Base-by-base conservation (phyloP, 1,140 invertebrate species). In the Laupala kohalensis region DNA sequence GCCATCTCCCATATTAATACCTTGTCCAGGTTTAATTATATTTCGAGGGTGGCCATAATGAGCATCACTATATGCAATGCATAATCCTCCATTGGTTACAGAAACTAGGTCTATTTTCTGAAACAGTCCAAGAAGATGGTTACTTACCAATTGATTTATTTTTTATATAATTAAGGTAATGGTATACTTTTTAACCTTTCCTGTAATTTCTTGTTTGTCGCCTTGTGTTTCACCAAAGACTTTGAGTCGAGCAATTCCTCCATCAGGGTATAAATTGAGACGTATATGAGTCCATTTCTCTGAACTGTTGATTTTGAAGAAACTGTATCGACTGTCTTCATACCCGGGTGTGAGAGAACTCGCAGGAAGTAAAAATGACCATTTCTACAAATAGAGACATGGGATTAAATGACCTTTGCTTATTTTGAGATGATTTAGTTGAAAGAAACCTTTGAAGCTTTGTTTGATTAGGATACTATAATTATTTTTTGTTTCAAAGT, bases 11-110 rank as follows among this genome's bases (percentile, higher is more conserved):
- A 89, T 89, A 65, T 80, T 82, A 3, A 79, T 74, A 5, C 83
- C 81, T 74, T 80, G 81, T 9, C 80, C 81, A 3, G 83, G 82
- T 66, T 83, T 83, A 66, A 89, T 86, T 53, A 89, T 78, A 75
- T 88, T 88, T 24, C 83, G 80, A 0, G 88, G 87, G 77, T 89
- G 87, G 1, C 88, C 87, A 74, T 83, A 89, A 77, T 89, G 87
- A 15, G 86, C 86, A 76, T 89, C 85, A 62, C 86, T 88, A 74
- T 84, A 88, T 4, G 81, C 84, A 78, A 81, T 72, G 73, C 82
- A 83, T 25, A 84, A 79, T 1, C 84, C 85, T 25, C 87, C 88
- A 77, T 84, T 86, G 25, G 84, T 77, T 74, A 85, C 78, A 9
- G 85, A 82, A 4, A 84, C 76, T 26, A 89, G 77, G 78, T 89